A percentile compares a stretch with the other conserved stretches of the same genome.
Evolutionary conservation across 2,888 invertebrate genomes (phyloP).

Genomic region (Heliconius cydno): DNA sequence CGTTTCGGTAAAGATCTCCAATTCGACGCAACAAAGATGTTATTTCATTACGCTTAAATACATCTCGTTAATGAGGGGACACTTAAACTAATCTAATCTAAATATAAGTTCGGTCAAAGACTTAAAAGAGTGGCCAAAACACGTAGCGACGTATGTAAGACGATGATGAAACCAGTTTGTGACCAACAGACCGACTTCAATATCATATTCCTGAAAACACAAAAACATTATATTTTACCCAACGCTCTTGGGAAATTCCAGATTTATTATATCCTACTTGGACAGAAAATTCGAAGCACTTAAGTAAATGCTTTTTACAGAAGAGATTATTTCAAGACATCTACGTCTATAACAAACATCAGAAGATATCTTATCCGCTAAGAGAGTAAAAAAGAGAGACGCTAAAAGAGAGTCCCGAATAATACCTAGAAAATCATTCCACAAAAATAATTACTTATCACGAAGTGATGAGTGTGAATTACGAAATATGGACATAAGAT

Average conservation of each 20-base stretch:
- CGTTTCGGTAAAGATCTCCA: conserved; percentile 18
- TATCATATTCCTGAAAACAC: conserved; percentile 56
- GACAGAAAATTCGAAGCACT: conserved; percentile 9
- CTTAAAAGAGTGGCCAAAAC: conserved; percentile 52
- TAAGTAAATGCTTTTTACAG: neutral
- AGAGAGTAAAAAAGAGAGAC: neutral
- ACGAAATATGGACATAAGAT: neutral
- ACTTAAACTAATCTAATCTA: conserved; percentile 72
- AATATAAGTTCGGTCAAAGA: conserved; percentile 63
- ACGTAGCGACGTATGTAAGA: conserved; percentile 56
- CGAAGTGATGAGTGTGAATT: no score
- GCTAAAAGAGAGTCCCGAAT: no score
- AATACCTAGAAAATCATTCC: neutral
- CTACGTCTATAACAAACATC: conserved; percentile 8
- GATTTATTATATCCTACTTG: conserved; percentile 22
- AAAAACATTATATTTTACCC: conserved; percentile 51
- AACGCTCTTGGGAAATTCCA: conserved; percentile 29
- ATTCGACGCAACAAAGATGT: conserved; percentile 26
- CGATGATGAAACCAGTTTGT: conserved; percentile 64
- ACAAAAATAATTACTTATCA: neutral
- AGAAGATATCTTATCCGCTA: neutral
- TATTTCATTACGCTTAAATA: conserved; percentile 22
- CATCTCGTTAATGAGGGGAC: conserved; percentile 33
- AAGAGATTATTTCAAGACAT: conserved; percentile 18
- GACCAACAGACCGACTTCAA: conserved; percentile 56